A percentile compares a stretch with the other conserved stretches of the same genome.
These are phyloP conservation scores for Eospalax fontanierii DNA, from an alignment of 2,797 vertebrate species.

Conservation along the genomic window DNA sequence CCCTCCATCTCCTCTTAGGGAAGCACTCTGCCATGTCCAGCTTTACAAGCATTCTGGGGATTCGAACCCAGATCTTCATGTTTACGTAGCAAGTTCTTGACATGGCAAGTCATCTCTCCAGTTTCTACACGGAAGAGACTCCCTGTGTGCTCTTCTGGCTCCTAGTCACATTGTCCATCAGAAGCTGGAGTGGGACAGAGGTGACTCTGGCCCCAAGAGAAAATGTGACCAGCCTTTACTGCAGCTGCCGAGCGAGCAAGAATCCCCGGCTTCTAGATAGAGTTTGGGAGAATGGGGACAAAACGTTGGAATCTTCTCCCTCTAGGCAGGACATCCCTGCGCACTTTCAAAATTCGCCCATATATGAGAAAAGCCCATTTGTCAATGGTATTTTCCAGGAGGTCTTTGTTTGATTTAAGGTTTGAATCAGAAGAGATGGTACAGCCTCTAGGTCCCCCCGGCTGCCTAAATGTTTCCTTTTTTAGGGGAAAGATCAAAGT, in stretches of 20 bases:
- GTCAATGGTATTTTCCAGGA: background rate
- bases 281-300: rapidly evolving
- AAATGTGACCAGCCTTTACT: background rate
- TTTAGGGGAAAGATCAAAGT: constrained; percentile 75
- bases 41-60: background rate
- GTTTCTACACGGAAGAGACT: no score
- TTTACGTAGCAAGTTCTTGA: background rate
- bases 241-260: rapidly evolving
- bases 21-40: background rate
- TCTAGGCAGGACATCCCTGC: background rate
- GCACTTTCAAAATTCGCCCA: background rate
- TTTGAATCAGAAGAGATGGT: constrained; percentile 60
- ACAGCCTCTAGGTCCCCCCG: background rate
- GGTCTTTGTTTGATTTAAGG: constrained; percentile 32
- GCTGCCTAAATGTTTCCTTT: background rate
- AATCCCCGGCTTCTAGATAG: background rate
- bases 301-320: background rate
- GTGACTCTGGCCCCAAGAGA: no score
- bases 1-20: no score
- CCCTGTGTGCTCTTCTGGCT: no score
- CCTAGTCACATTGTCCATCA: background rate
- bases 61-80: background rate
- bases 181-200: background rate
- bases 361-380: background rate
- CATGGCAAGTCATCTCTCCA: background rate